Conservation (phyloP, 2,888 invertebrate genomes). For the Lycophotia porphyrea region DNA sequence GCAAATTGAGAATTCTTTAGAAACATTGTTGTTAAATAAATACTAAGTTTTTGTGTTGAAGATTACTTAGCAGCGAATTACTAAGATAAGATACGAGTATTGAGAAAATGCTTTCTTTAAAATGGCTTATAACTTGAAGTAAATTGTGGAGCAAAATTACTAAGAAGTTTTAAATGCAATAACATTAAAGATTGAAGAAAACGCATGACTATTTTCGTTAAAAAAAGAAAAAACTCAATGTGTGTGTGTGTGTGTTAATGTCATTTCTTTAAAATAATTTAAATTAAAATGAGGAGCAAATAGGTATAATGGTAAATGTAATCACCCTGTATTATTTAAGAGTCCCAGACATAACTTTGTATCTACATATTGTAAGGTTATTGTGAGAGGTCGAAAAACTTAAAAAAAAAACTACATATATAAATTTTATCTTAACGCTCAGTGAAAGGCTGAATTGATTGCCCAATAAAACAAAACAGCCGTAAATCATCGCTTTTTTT, state of each 20-base stretch:
- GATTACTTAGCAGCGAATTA: neutral
- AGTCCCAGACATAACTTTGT: neutral
- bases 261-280: neutral
- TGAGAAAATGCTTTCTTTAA: neutral
- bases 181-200: neutral
- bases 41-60: conserved; percentile 1
- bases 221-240: no score
- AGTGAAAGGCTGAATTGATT: neutral
- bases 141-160: neutral
- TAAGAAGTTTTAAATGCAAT: neutral
- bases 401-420: no score
- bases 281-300: neutral
- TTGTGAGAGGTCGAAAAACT: neutral
- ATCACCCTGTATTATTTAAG: neutral
- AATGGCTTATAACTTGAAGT: neutral
- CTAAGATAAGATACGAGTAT: neutral
- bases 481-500: neutral
- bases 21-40: neutral
- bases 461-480: neutral
- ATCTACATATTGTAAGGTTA: neutral
- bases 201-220: neutral
- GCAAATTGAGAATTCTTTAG: conserved; percentile 14
- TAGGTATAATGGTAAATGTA: neutral
- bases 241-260: no score
- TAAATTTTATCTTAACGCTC: no score